phyloP scores from a whole-genome alignment of 2,888 invertebrate species.

The Mesoligia furuncula region DNA sequence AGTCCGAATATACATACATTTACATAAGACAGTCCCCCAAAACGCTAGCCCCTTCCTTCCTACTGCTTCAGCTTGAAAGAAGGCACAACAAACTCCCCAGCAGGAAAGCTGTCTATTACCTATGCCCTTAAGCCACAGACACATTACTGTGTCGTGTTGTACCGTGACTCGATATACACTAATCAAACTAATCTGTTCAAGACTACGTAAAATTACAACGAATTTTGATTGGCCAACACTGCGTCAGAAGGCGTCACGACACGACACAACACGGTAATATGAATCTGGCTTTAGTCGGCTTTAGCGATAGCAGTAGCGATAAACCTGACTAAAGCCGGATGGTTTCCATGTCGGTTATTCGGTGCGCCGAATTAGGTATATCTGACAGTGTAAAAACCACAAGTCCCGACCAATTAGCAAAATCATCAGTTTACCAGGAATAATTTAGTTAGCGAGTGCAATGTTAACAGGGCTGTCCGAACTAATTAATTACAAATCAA shows the following conservation, averaged over 20 bases:
- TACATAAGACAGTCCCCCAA: too few species aligned
- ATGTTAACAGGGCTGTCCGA: not conserved
- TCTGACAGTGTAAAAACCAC: not conserved
- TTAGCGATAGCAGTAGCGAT: too few species aligned
- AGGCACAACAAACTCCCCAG: not conserved
- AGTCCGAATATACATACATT: too few species aligned
- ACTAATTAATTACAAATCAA: conserved; percentile 1
- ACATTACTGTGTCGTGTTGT: not conserved
- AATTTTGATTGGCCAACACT: not conserved
- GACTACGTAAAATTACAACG: not conserved
- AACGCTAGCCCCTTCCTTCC: not conserved
- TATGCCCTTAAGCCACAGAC: too few species aligned
- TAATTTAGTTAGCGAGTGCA: not conserved
- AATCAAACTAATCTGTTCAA: not conserved
- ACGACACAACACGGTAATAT: too few species aligned
- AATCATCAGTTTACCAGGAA: not conserved
- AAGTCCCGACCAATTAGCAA: not conserved
- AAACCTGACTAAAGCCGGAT: not conserved
- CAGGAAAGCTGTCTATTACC: not conserved
- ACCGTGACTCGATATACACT: not conserved
- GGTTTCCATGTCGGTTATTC: not conserved
- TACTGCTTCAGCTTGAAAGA: not conserved
- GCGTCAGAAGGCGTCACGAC: too few species aligned
- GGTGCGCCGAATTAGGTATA: not conserved
- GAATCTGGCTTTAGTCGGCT: not conserved